Evolutionary conservation across 2,113 vertebrate species (phyloP), one percentile per base, ranked within the genome.

Genomic region (Oenanthe melanoleuca): DNA sequence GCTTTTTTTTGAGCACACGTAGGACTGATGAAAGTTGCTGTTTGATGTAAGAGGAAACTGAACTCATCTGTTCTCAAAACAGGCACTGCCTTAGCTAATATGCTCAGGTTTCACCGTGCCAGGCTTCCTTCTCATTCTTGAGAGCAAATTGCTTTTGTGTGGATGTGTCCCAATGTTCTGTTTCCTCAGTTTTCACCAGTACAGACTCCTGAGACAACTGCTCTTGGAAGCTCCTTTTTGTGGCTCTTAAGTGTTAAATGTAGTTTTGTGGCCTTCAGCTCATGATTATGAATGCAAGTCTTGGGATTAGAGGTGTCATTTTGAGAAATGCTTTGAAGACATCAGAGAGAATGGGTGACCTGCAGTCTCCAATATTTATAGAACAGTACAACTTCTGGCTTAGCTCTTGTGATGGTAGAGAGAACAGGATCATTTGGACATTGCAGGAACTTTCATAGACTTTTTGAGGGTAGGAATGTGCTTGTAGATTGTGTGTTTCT

Each of bases 11-110:
- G 80, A 64, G 86, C 50, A 72, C 59, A 91, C 2, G 16, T 90
- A 80, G 91, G 64, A n/a, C 60, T 96, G 79, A 80, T 94, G 84
- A 86, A 95, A 93, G 87, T 89, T 89, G 40, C 63, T 65, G 91
- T 91, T 95, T 96, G 91, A 94, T 95, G 95, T 92, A 97, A 95
- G 67, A 95, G 94, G 95, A 95, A 97, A 86, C 92, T 83, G 74
- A 93, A 96, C 84, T 95, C 67, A 91, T 95, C 81, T 89, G 29
- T 89, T 95, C 94, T 93, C 56, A 85, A 86, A 94, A 82, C 83
- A 66, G 63, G 42, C 77, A 12, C 50, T 89, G 86, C 71, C 67
- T 80, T 80, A 66, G 81, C 79, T n/a, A 22, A 44, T 40, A 11
- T 45, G 34, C 80, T 88, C 64, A 78, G 57, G 52, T 94, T 96